phyloP scores from a whole-genome alignment of 1,140 invertebrate species.

The Nasonia giraulti region DNA sequence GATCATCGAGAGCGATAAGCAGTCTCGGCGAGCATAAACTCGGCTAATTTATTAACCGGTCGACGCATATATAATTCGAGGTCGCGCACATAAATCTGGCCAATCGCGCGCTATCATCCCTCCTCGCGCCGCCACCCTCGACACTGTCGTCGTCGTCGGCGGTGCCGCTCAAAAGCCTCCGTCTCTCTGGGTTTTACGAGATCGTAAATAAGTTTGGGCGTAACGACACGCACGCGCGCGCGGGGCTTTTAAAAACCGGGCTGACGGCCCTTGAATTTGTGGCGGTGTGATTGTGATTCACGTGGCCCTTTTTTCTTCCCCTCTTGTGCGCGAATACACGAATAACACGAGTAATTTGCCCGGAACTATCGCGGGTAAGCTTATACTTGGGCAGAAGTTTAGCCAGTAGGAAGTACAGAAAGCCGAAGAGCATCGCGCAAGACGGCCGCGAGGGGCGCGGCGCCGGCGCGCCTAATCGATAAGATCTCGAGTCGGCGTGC shows the following conservation, averaged over 20 bases:
- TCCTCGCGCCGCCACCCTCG: background rate
- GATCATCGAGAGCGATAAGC: background rate
- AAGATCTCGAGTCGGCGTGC: slow-evolving; percentile 10
- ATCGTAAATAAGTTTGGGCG: slow-evolving; percentile 57
- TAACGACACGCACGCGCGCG: background rate
- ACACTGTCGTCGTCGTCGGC: background rate
- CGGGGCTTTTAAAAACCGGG: slow-evolving; percentile 6
- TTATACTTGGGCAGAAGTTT: no score
- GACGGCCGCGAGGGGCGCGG: background rate
- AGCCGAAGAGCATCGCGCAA: background rate
- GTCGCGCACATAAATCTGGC: slow-evolving; percentile 51
- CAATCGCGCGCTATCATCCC: slow-evolving; percentile 44
- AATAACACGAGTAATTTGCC: no score
- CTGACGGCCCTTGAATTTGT: slow-evolving; percentile 14
- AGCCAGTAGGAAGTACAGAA: no score
- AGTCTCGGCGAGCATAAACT: slow-evolving; percentile 41
- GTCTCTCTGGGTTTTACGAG: slow-evolving; percentile 53
- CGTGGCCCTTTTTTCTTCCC: background rate
- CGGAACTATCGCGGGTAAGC: no score
- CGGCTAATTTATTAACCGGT: slow-evolving; percentile 53
- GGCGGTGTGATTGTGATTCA: slow-evolving; percentile 13
- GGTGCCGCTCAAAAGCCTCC: slow-evolving; percentile 17
- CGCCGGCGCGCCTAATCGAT: slow-evolving; percentile 25
- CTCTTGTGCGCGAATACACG: no score
- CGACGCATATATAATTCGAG: slow-evolving; percentile 38